phyloP scores from a whole-genome alignment of 1,140 invertebrate genomes.

The Zaprionus ghesquierei region DNA sequence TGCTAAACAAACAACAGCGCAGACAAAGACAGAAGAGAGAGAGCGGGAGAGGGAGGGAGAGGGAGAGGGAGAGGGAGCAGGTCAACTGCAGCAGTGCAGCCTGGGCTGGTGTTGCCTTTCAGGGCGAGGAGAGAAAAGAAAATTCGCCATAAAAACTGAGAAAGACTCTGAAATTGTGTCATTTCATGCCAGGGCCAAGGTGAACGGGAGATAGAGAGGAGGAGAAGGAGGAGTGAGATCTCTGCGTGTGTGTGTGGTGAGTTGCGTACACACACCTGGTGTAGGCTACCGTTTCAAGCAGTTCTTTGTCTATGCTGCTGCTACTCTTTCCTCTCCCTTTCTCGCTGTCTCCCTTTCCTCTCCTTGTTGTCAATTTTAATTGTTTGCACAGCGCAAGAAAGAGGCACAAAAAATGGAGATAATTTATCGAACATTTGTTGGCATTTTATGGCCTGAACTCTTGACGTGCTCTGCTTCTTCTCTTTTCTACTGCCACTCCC shows the following conservation, averaged over 20 bases:
- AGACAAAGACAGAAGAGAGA: conserved; percentile 27
- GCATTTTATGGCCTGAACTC: conserved; percentile 65
- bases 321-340: conserved; percentile 4
- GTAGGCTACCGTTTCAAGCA: conserved; percentile 30
- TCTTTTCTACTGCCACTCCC: neutral
- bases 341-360: too few relatives aligned
- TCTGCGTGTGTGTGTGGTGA: neutral
- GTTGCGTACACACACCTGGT: conserved; percentile 44
- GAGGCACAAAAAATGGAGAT: conserved; percentile 9
- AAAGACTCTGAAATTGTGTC: conserved; percentile 75
- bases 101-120: conserved; percentile 69
- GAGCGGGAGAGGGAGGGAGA: neutral
- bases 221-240: neutral
- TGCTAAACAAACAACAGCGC: conserved; percentile 69
- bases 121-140: conserved; percentile 41
- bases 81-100: conserved; percentile 46
- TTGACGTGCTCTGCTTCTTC: conserved; percentile 54
- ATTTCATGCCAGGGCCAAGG: conserved; percentile 64
- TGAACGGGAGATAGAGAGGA: neutral
- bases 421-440: conserved; percentile 59
- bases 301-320: conserved; percentile 43
- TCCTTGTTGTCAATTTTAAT: conserved; percentile 68
- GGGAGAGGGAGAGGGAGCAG: neutral
- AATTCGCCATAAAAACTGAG: conserved; percentile 36
- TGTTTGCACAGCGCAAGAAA: conserved; percentile 39